phyloP scores from a whole-genome alignment of 2,888 invertebrate genomes.

The Orchesellides sinensis region DNA sequence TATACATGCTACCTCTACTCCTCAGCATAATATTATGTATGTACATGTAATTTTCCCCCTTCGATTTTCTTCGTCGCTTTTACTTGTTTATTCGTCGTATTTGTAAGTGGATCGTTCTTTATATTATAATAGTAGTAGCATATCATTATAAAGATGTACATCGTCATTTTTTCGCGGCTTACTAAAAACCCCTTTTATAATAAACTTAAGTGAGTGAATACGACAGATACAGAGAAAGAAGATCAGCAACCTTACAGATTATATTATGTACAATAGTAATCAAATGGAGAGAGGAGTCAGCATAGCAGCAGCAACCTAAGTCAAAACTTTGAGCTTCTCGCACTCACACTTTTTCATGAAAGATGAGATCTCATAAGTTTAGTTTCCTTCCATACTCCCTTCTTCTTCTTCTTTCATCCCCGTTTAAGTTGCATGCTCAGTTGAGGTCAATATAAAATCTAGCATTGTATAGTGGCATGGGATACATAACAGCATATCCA shows the following conservation, averaged over 20 bases:
- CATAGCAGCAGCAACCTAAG: not conserved
- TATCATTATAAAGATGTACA: conserved; percentile 9
- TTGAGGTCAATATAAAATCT: conserved; percentile 30
- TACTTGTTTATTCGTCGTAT: conserved; percentile 1
- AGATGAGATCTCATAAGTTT: not conserved
- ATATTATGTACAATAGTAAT: conserved; percentile 30
- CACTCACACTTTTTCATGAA: not conserved
- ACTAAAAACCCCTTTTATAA: conserved; percentile 11
- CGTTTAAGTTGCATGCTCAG: conserved; percentile 26
- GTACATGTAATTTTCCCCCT: conserved; percentile 22
- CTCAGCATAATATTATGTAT: conserved; percentile 9
- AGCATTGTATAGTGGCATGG: conserved; percentile 7
- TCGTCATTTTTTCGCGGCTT: conserved; percentile 31
- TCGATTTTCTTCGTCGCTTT: conserved; percentile 31
- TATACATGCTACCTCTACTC: not conserved
- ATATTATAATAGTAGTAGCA: not conserved
- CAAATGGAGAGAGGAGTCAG: conserved; percentile 32
- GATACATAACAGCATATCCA: not conserved
- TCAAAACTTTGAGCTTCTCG: not conserved
- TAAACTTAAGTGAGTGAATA: conserved; percentile 3
- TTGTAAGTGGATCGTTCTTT: conserved; percentile 15
- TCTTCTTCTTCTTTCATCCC: not conserved
- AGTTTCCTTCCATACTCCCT: conserved; percentile 19
- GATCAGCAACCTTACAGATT: conserved; percentile 43
- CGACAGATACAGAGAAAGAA: conserved; percentile 11